Percentiles rank a stretch among this genome's conserved stretches.
Evolutionary conservation across 2,797 vertebrate species (phyloP).

Genomic region (Pygocentrus nattereri): DNA sequence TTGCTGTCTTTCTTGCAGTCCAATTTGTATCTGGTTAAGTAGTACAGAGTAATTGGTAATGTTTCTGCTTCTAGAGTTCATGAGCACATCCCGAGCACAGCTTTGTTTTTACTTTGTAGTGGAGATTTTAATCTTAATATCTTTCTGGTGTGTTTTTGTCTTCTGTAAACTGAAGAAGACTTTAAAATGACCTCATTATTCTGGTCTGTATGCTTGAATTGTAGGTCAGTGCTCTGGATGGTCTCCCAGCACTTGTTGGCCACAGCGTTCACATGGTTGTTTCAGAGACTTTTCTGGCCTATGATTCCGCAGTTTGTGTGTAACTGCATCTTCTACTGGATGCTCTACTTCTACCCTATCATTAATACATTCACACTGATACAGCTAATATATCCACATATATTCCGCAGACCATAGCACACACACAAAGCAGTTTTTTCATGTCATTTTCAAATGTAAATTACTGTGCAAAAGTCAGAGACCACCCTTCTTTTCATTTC

Average conservation of each 20-base stretch:
- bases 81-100: too few species aligned
- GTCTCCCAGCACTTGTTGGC: slow-evolving; percentile 92
- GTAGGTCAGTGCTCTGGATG: slow-evolving; percentile 84
- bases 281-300: slow-evolving; percentile 88
- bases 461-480: too few species aligned
- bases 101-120: background rate
- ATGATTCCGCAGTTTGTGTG: slow-evolving; percentile 93
- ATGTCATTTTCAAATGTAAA: too few species aligned
- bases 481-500: too few species aligned
- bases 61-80: too few species aligned
- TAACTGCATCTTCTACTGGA: slow-evolving; percentile 96
- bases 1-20: too few species aligned
- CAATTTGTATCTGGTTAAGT: too few species aligned
- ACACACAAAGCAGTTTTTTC: background rate
- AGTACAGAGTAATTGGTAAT: too few species aligned
- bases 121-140: background rate
- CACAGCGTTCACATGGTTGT: slow-evolving; percentile 72
- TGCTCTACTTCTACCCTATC: slow-evolving; percentile 91
- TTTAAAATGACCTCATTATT: background rate
- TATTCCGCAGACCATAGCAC: background rate
- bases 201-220: background rate
- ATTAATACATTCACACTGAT: background rate
- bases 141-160: too few species aligned
- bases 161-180: too few species aligned
- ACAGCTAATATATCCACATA: background rate